Base-by-base conservation (phyloP, 2,797 vertebrate species). In the Limnodromus scolopaceus region DNA sequence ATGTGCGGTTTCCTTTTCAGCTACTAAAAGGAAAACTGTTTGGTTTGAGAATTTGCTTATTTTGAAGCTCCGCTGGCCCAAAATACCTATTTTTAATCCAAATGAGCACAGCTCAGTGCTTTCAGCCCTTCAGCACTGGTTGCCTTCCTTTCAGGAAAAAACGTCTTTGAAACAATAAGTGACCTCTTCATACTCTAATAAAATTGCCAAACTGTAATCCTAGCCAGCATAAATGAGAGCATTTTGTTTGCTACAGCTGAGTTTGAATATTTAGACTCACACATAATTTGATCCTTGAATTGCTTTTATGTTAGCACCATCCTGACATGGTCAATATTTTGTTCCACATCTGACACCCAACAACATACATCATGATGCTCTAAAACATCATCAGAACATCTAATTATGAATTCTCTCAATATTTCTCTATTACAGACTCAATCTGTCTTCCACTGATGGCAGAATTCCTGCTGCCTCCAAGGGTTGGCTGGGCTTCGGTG, bases 31-130 rank as follows among this genome's bases (percentile, higher is more conserved):
- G 97, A 98, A 98, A 98, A 97, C 97, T 97, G 96, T 96, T 98
- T 97, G 97, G 97, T 98, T 98, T 98, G 96, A 97, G 97, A 98
- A 98, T 96, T 94, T 98, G 97, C 97, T 98, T 98, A 98, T 98
- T 98, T 98, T 95, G 95, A 98, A 97, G 96, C 95, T 98, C 97
- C 1, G 13, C 81, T 97, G 95, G 95, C 94, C 96, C 97, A 79
- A 98, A 98, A 97, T 92, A 97, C 94, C 97, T 98, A 94, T 97
- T 98, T 98, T 98, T 96, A 95, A 97, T 97, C 93, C 97, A 96
- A 94, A 97, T 76, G 81, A 93, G 22, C 91, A 97, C 79, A 95
- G 81, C 70, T 96, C 92, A 22, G 12, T 92, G 94, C 95, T 98
- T 96, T 95, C 95, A 96, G 87, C 53, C 87, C 89, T 96, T 65